These are phyloP conservation scores for Aphidoletes aphidimyza DNA, from an alignment of 2,888 invertebrate species.

Conservation along the genomic window DNA sequence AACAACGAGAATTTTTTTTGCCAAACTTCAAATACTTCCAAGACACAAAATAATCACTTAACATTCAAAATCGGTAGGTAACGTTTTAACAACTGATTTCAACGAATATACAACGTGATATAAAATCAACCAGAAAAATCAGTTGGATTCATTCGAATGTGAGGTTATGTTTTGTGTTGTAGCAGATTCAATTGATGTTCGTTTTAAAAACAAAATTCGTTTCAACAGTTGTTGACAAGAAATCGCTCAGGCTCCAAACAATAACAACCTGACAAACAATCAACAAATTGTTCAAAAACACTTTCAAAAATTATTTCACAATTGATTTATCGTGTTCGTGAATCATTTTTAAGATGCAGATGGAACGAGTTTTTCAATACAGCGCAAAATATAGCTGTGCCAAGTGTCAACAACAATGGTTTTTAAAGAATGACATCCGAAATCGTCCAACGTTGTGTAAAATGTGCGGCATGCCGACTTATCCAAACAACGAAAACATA, in stretches of 20 bases:
- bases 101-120: too few relatives aligned
- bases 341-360: neutral
- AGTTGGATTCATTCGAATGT: neutral
- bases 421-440: neutral
- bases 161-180: neutral
- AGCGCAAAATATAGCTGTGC: neutral
- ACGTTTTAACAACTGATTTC: too few relatives aligned
- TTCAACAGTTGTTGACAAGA: neutral
- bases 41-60: too few relatives aligned
- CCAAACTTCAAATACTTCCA: too few relatives aligned
- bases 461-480: neutral
- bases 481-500: neutral
- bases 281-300: too few relatives aligned
- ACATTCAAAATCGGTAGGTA: too few relatives aligned
- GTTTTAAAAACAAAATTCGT: too few relatives aligned
- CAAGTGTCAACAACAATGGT: constrained; percentile 4
- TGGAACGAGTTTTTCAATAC: neutral
- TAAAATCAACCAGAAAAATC: too few relatives aligned
- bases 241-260: too few relatives aligned
- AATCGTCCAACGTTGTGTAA: neutral
- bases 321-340: too few relatives aligned
- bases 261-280: too few relatives aligned
- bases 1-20: too few relatives aligned
- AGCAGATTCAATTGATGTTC: neutral
- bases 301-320: neutral